Percentiles rank a stretch among this genome's conserved stretches.
Conservation (phyloP, 2,888 invertebrate genomes). For the Drosophila colorata region DNA sequence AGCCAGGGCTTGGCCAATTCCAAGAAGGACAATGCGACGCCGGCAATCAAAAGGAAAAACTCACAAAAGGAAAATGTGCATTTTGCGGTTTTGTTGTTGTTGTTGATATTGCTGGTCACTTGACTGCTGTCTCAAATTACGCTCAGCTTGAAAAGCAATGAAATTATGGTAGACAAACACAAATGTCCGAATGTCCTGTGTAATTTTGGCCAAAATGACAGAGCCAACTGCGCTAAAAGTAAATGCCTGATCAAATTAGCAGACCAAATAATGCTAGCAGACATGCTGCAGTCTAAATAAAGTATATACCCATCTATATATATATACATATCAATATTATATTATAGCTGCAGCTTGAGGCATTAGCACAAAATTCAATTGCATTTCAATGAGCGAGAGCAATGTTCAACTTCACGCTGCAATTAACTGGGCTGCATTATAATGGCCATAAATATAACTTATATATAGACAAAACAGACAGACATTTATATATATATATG, state of each 20-base stretch:
- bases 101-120: conserved; percentile 29
- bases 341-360: conserved; percentile 11
- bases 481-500: background rate
- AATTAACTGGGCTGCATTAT: conserved; percentile 49
- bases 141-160: conserved; percentile 11
- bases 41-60: conserved; percentile 52
- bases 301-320: background rate
- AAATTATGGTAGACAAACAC: conserved; percentile 62
- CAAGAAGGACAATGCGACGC: conserved; percentile 71
- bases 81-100: conserved; percentile 25
- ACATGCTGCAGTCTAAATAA: conserved; percentile 17
- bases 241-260: conserved; percentile 66
- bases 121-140: conserved; percentile 46
- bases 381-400: conserved; percentile 29
- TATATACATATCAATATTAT: conserved; percentile 3
- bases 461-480: conserved; percentile 2
- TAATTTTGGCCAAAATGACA: conserved; percentile 27
- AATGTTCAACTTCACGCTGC: conserved; percentile 63
- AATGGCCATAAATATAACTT: conserved; percentile 12
- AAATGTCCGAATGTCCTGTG: conserved; percentile 29
- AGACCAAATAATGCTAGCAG: conserved; percentile 17
- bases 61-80: conserved; percentile 29
- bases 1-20: conserved; percentile 65
- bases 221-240: conserved; percentile 13
- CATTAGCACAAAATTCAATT: conserved; percentile 43